Percentiles rank a stretch among this genome's conserved stretches.
phyloP scores from a whole-genome alignment of 2,113 vertebrate genomes.

The Oenanthe melanoleuca region DNA sequence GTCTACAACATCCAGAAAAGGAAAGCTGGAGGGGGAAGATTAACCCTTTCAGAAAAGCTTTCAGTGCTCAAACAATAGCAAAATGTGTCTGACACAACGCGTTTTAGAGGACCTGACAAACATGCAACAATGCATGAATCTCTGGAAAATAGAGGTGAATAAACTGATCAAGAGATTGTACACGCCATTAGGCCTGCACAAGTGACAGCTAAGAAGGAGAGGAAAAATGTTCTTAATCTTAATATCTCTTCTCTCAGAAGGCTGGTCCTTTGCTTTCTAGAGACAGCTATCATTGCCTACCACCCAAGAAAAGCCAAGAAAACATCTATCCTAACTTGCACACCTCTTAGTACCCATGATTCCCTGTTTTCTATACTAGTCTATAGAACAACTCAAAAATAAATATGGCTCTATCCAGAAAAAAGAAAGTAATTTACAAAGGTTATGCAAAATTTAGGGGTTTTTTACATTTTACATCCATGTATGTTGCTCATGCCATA shows the following conservation, averaged over 20 bases:
- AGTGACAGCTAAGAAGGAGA: background rate
- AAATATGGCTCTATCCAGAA: background rate
- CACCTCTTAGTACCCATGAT: background rate
- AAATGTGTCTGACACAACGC: background rate
- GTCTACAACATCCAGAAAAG: background rate
- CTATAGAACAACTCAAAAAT: background rate
- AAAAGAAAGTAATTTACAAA: background rate
- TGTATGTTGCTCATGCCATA: background rate
- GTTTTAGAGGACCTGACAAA: slow-evolving; percentile 3
- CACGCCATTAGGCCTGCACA: background rate
- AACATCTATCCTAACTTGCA: background rate
- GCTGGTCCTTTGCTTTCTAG: background rate
- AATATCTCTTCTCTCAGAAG: background rate
- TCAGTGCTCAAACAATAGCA: background rate
- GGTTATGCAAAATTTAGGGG: background rate
- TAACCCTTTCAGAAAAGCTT: background rate
- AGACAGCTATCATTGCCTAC: background rate
- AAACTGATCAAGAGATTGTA: background rate
- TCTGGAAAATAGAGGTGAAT: slow-evolving; percentile 12
- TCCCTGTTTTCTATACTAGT: background rate
- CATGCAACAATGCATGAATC: background rate
- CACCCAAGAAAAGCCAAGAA: background rate
- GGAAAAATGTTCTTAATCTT: background rate
- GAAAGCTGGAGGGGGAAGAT: background rate
- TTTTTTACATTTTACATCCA: background rate